Base-by-base conservation (phyloP, 2,888 invertebrate genomes). In the Aphrophora alni region DNA sequence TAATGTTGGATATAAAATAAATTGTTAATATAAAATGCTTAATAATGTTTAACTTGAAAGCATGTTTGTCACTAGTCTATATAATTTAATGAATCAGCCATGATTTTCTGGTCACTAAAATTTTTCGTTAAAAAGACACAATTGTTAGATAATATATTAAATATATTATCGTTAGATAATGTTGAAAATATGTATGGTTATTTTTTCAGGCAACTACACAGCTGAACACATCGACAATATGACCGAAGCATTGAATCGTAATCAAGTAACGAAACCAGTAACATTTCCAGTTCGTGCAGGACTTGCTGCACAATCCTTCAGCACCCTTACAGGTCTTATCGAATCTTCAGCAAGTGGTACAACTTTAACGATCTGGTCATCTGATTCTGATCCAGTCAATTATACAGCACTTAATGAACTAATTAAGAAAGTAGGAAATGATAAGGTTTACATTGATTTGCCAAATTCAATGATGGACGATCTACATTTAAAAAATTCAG, bases 271-370 rank as follows among this genome's bases (percentile, higher is more conserved):
- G n/a, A 93, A 94, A 87, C 89, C 92, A 59, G 91, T 97, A 77
- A 97, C 97, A 0, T 97, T 96, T 86, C 94, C 97, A 0, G 93
- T 95, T 2, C 89, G 95, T 77, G 94, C 94, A 0, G 92, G 90
- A 0, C 88, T 93, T 26, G 94, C 94, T 0, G 93, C 93, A 0
- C 90, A 93, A 85, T 94, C 95, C 84, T 88, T 90, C 81, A 89
- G 90, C 0, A 89, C 91, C 4, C 88, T 97, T 17, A 88, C 92
- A 21, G 89, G 89, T 82, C 89, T 97, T 27, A 87, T 94, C 17
- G 88, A 90, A 0, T 89, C 85, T 8, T 85, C 85, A 8, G 75
- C 82, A 8, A 81, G 79, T 5, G 89, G 91, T 85, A 91, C 92
- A 69, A 94, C 95, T 0, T 88, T 97, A 82, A 97, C 97, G 0